These are phyloP conservation scores for Actinopyga echinites DNA, from an alignment of 53 echinoderm and acorn worm species.

Conservation along the genomic window DNA sequence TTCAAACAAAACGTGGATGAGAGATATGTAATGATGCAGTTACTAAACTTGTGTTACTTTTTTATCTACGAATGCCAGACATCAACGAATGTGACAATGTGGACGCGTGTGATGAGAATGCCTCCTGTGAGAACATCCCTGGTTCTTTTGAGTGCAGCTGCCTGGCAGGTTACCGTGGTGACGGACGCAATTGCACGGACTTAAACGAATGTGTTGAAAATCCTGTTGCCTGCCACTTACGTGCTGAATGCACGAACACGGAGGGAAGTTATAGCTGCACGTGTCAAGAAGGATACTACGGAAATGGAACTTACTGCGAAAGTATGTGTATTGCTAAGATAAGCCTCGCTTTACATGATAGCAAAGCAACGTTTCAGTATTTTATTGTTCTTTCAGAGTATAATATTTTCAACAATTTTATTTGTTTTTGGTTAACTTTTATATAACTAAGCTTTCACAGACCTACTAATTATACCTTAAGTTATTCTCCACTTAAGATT, in stretches of 20 bases:
- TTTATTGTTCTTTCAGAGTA: too few species aligned
- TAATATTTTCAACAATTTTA: too few species aligned
- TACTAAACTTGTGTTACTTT: too few species aligned
- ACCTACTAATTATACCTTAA: too few species aligned
- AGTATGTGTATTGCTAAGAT: conserved; percentile 23
- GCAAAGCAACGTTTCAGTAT: too few species aligned
- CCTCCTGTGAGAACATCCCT: conserved; percentile 50
- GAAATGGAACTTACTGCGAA: conserved; percentile 50
- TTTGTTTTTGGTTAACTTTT: too few species aligned
- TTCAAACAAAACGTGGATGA: too few species aligned
- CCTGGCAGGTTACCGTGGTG: conserved; percentile 55
- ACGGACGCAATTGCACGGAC: conserved; percentile 38
- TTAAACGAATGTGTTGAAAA: conserved; percentile 68
- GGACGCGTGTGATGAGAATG: conserved; percentile 45
- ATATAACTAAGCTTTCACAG: too few species aligned
- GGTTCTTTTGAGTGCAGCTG: conserved; percentile 63
- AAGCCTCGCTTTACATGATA: too few species aligned
- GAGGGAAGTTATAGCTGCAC: conserved; percentile 50
- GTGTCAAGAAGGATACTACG: conserved; percentile 51
- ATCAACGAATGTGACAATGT: conserved; percentile 47
- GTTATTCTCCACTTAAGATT: too few species aligned
- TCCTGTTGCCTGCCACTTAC: conserved; percentile 28
- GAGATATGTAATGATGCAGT: too few species aligned
- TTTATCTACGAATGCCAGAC: conserved; percentile 23
- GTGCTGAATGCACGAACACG: conserved; percentile 54